These are phyloP conservation scores for Amniataba percoides DNA, from an alignment of 2,797 vertebrate genomes.

Conservation along the genomic window DNA sequence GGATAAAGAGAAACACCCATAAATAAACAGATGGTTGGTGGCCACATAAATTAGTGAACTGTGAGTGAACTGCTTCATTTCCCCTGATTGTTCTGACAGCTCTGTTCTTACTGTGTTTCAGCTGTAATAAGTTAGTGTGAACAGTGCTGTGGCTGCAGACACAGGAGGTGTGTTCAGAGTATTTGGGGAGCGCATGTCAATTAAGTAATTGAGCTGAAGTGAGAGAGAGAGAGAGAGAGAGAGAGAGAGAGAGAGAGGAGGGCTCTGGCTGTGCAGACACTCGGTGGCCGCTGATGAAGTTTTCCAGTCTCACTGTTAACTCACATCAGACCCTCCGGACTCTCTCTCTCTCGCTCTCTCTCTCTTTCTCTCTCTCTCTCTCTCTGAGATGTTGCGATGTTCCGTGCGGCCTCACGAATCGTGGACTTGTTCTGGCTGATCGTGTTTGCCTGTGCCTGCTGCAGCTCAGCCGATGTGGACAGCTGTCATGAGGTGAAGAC, in stretches of 20 bases:
- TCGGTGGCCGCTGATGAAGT: conserved; percentile 62
- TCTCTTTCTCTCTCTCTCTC: conserved; percentile 31
- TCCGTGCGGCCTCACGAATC: conserved; percentile 75
- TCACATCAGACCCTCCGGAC: conserved; percentile 24
- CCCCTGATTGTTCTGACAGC: not conserved
- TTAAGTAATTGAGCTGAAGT: conserved; percentile 48
- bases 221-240: conserved; percentile 19
- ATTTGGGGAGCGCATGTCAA: conserved; percentile 16
- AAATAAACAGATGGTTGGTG: not conserved
- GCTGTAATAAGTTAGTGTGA: not conserved
- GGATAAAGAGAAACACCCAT: not conserved
- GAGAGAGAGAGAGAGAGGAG: conserved; percentile 17
- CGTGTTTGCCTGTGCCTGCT: conserved; percentile 47
- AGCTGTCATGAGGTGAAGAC: conserved; percentile 94
- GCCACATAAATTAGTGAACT: not conserved
- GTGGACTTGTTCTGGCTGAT: conserved; percentile 80
- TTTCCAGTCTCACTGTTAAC: conserved; percentile 47
- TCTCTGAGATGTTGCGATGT: conserved; percentile 87
- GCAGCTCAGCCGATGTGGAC: conserved; percentile 78
- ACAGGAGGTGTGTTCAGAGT: not conserved
- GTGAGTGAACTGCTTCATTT: not conserved
- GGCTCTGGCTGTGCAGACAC: conserved; percentile 24
- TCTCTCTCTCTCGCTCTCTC: conserved; percentile 43
- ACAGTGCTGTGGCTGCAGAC: not conserved
- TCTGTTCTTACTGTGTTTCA: not conserved